Percentiles rank a stretch among this genome's conserved stretches.
Evolutionary conservation across 2,888 invertebrate genomes (phyloP).

Genomic region (Caenorhabditis imperialis): DNA sequence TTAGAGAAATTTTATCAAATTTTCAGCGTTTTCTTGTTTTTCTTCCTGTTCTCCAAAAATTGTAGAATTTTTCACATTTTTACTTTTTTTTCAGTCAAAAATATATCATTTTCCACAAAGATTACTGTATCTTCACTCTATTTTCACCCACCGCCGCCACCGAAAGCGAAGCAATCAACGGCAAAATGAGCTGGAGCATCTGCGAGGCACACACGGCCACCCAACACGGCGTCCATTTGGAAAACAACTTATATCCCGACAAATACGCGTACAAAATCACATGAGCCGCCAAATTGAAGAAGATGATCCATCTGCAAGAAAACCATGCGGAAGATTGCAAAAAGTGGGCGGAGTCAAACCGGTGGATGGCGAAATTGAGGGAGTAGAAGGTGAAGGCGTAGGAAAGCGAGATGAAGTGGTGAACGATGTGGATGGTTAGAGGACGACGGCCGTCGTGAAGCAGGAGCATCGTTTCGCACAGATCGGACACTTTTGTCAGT

Average conservation of each 20-base stretch:
- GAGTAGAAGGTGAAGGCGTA: slow-evolving; percentile 56
- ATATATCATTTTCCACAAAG: too few relatives aligned
- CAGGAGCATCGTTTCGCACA: slow-evolving; percentile 56
- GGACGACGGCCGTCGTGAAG: slow-evolving; percentile 56
- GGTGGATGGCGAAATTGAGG: slow-evolving; percentile 45
- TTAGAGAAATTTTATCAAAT: too few relatives aligned
- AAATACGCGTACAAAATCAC: slow-evolving; percentile 61
- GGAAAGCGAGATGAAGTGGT: slow-evolving; percentile 55
- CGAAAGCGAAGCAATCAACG: slow-evolving; percentile 39
- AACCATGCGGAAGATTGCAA: background rate
- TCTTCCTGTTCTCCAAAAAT: too few relatives aligned
- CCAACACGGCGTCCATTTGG: slow-evolving; percentile 58
- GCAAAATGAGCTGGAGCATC: slow-evolving; percentile 59
- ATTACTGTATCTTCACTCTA: too few relatives aligned
- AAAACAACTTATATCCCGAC: slow-evolving; percentile 46
- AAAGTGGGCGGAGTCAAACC: slow-evolving; percentile 13
- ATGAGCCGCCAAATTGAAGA: slow-evolving; percentile 56
- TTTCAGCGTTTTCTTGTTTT: too few relatives aligned
- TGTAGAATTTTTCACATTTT: too few relatives aligned
- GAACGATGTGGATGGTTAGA: slow-evolving; percentile 57
- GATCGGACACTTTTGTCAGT: slow-evolving; percentile 50
- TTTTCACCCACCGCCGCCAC: slow-evolving; percentile 43
- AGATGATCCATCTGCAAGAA: slow-evolving; percentile 56
- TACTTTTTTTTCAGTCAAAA: too few relatives aligned
- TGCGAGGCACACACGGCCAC: slow-evolving; percentile 57